Conservation (phyloP, 2,888 invertebrate genomes). For the Meteorus colon region DNA sequence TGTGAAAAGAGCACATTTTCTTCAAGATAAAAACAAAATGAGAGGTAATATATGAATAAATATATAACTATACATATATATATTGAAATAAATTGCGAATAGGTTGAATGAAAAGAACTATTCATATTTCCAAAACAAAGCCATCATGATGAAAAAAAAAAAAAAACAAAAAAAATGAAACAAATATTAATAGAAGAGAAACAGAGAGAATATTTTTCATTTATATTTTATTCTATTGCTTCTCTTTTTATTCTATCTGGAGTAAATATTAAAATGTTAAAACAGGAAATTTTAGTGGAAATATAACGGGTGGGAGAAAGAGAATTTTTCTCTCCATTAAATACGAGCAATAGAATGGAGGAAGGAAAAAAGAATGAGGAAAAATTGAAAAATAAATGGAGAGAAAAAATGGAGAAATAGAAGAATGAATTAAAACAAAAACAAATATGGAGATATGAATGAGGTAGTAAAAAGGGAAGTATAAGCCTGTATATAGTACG, state of each 20-base stretch:
- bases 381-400: background rate
- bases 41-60: background rate
- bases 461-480: slow-evolving; percentile 24
- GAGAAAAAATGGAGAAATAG: background rate
- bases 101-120: slow-evolving; percentile 4
- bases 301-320: too few species aligned
- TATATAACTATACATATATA: too few species aligned
- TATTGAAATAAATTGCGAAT: slow-evolving; percentile 1
- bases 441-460: background rate
- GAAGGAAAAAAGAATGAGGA: background rate
- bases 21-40: background rate
- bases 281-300: background rate
- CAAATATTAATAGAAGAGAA: background rate
- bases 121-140: slow-evolving; percentile 4
- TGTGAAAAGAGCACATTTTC: background rate
- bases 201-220: background rate
- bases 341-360: too few species aligned
- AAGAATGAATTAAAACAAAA: background rate
- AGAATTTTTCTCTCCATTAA: too few species aligned
- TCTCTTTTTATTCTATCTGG: background rate
- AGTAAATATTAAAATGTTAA: background rate
- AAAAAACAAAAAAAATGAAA: background rate
- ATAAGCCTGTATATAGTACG: background rate
- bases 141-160: background rate
- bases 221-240: too few species aligned